Evolutionary conservation across 1,140 invertebrate species (phyloP), one percentile per base, ranked within the genome.

Genomic region (Chionoecetes opilio): DNA sequence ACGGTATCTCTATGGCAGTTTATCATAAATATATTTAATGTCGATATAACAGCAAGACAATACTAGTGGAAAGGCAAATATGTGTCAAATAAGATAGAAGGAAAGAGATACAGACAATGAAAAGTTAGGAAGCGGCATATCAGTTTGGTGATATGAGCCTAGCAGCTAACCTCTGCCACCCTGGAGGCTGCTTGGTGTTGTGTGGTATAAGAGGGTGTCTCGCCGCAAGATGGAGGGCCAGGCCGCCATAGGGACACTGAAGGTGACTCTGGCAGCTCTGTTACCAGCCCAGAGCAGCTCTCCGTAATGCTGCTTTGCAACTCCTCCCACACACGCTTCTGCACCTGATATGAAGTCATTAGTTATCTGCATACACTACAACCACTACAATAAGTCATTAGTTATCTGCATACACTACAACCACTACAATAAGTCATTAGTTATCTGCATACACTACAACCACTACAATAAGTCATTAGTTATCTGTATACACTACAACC

Each of bases 241-340:
- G 82, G 94, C 2, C 21, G 94, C 94, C 94, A 95, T 2, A 95
- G 63, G 17, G 94, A 37, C 3, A 92, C 38, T 32, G 89, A 90
- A 21, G 82, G 82, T 9, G 11, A 32, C 21, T 85, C 17, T 2
- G 94, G 94, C n/a, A 91, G 41, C 34, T 90, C 94, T 35, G 29
- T 41, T 21, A 95, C 82, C 31, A 95, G 38, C 34, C 82, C 94
- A 41, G 29, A 53, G 32, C 94, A 85, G 0, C 82, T 90, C 37
- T 95, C 90, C n/a, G 14, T 46, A 31, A 93, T 38, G 37, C 63
- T 31, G 9, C 63, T 84, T 31, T 86, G 82, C 26, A 93, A 31
- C 37, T 93, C 91, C n/a, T 41, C 63, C 91, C 91, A 93, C 38
- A 95, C 89, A 53, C 38, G 29, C 2, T 31, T 82, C 31, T 85